Base-by-base conservation (phyloP, 2,113 vertebrate genomes). In the Puma concolor region DNA sequence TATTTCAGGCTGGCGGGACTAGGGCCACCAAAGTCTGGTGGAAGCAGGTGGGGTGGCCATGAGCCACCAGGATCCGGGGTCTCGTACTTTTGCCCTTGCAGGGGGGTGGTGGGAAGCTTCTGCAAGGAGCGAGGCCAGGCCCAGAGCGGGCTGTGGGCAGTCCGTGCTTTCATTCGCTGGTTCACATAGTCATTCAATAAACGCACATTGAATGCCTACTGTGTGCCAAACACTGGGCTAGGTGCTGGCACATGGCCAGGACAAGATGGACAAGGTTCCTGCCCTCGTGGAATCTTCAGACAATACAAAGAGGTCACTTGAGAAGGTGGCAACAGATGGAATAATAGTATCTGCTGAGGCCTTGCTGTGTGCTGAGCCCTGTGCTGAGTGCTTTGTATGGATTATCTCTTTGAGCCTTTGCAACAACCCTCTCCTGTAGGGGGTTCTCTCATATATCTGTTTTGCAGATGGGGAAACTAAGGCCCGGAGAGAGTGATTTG, bases 1-100 rank as follows among this genome's bases (percentile, higher is more conserved):
- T 95, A 48, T 95, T 98, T 98, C 89, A 94, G 91, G 86, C 87
- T 96, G 52, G 50, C 38, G 60, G 84, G 95, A 92, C 97, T 60
- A 89, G 90, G 96, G 84, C 95, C 38, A 3, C 76, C 29, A 80
- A 90, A 96, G 88, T 50, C 48, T 57, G 79, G 89, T 80, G 91
- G n/a, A 25, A 31, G 77, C 84, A 29, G 81, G 94, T 90, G 71
- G 92, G 81, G 94, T 92, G 71, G 92, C 93, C 74, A 10, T 10
- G 3, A 4, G 90, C 54, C 7, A 11, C n/a, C 17, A 41, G 71
- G 67, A 57, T 33, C 60, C 67, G 38, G 94, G 23, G 72, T 72
- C 91, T 85, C 79, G 52, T 54, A 36, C 2, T 64, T 66, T 88
- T 80, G 31, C n/a, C 29, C 29, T 85, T 5, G 44, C 44, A 2